A percentile compares a stretch with the other conserved stretches of the same genome.
These are phyloP conservation scores for Eurystomus glaucurus DNA, from an alignment of 2,797 vertebrate species.

Conservation along the genomic window DNA sequence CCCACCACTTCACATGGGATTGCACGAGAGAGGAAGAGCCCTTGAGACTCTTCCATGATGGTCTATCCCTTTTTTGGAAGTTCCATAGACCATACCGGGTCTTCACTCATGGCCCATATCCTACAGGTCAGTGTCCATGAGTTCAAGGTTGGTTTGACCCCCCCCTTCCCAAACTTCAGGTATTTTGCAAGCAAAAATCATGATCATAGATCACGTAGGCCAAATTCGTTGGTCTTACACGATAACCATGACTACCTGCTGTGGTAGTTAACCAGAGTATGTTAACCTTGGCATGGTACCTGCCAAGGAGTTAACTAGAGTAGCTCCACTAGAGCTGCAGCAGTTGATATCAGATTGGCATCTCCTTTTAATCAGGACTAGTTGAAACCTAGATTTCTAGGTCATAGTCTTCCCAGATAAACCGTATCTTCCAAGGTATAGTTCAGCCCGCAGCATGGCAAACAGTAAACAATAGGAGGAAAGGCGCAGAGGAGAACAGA, in stretches of 20 bases:
- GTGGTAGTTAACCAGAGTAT: no score
- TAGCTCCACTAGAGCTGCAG: not conserved
- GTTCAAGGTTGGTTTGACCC: fast-evolving
- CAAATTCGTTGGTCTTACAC: not conserved
- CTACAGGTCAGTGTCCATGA: not conserved
- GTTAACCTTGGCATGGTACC: no score
- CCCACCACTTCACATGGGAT: not conserved
- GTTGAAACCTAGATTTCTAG: not conserved
- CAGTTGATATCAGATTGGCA: not conserved
- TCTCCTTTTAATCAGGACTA: not conserved
- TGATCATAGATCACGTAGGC: not conserved
- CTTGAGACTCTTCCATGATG: not conserved
- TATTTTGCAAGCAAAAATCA: not conserved
- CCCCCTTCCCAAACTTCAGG: not conserved
- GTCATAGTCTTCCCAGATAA: not conserved
- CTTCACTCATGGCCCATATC: not conserved
- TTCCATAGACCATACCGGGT: no score
- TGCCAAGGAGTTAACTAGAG: not conserved
- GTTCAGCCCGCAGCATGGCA: not conserved
- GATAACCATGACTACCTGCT: not conserved
- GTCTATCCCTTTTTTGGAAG: not conserved
- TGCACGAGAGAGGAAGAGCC: not conserved
- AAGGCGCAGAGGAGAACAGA: not conserved
- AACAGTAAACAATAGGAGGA: fast-evolving
- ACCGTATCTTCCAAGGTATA: fast-evolving